These are phyloP conservation scores for Oriolus oriolus DNA, from an alignment of 2,113 vertebrate species.

Conservation along the genomic window DNA sequence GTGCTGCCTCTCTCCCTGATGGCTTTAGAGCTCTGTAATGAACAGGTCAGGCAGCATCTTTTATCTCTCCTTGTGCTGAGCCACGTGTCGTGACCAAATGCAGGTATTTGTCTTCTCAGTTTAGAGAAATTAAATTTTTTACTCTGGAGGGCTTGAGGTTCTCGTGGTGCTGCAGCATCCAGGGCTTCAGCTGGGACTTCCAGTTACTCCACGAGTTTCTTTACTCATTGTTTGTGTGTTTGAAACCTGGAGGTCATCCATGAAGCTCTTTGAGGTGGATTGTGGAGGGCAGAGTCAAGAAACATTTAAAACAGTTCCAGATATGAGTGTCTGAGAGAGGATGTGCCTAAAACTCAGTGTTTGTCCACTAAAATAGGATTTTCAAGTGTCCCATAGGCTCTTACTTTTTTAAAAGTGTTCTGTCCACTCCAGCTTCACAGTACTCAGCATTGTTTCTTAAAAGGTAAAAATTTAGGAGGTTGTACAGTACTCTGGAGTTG, in stretches of 20 bases:
- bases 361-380: not conserved
- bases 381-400: not conserved
- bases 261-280: not conserved
- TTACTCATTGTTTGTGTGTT: not conserved
- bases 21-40: not conserved
- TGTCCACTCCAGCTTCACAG: not conserved
- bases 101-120: not conserved
- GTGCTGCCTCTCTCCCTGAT: not conserved
- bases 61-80: not conserved
- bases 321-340: not conserved
- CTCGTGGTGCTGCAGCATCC: not conserved
- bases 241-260: not conserved
- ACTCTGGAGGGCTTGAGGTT: not conserved
- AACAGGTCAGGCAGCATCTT: not conserved
- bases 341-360: accelerated
- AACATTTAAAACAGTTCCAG: not conserved
- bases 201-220: not conserved
- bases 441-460: not conserved
- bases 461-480: not conserved
- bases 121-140: not conserved
- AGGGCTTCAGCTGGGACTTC: not conserved
- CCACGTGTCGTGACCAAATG: not conserved
- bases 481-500: not conserved
- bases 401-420: not conserved
- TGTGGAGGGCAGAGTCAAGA: not conserved